Evolutionary conservation across 2,888 invertebrate species (phyloP), one percentile per base, ranked within the genome.

Genomic region (Unio pictorum): DNA sequence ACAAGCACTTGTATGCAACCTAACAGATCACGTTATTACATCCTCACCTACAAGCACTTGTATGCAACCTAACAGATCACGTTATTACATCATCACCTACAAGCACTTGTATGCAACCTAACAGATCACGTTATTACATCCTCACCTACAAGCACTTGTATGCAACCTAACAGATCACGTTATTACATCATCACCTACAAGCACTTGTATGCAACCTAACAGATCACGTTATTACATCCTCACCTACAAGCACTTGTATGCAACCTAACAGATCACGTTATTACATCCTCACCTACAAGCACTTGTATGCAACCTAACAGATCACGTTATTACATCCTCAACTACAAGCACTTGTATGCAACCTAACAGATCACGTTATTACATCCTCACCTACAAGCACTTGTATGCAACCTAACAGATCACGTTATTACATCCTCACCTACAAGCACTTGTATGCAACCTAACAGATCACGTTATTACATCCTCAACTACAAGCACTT

Each of bases 1-100:
- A 84, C 68, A 17, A 86, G 61, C n/a, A 86, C 74, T 67, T 86
- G 86, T 18, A 81, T 74, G 17, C 72, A 28, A 67, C 79, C 84
- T 23, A 20, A 86, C 75, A 45, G 72, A 57, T 34, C 30, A 83
- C 34, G 55, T 87, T 73, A 23, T 23, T 23, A 23, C 23, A 23
- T 23, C 76, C 23, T 23, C 23, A 23, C 23, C 23, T 23, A 23
- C 68, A 17, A 86, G 61, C n/a, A 86, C 74, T 67, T 86, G 86
- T 18, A 81, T 74, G 17, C 72, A 30, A 67, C 79, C 84, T 34
- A 23, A 20, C 75, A 30, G 72, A 57, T 45, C 45, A 83, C 28
- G 55, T 87, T 74, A 75, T 30, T 11, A 86, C 66, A 8, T 86
- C 69, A 61, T 84, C 80, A 73, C 73, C 78, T 11, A 80, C 68